Conservation (phyloP, 1,140 invertebrate genomes). For the Eciton burchellii region DNA sequence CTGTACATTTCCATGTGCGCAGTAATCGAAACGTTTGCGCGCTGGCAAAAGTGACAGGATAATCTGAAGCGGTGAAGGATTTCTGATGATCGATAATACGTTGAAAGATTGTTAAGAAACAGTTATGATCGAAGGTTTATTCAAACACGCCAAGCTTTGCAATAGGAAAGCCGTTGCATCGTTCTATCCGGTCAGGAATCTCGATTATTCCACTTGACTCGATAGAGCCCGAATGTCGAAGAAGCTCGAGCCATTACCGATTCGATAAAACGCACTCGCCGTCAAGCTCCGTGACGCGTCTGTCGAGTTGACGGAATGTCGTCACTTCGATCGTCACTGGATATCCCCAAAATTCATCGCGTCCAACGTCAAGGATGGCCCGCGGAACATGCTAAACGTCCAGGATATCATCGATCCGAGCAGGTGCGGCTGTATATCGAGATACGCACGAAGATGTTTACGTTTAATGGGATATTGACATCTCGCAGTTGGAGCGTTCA, state of each 20-base stretch:
- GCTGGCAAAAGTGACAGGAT: too few relatives aligned
- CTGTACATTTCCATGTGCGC: too few relatives aligned
- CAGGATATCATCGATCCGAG: constrained; percentile 41
- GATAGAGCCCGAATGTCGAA: neutral
- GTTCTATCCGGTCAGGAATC: neutral
- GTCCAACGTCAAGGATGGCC: constrained; percentile 41
- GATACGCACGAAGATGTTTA: neutral
- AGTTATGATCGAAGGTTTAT: neutral
- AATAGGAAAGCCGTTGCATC: neutral
- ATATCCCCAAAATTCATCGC: constrained; percentile 21
- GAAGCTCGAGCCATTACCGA: neutral
- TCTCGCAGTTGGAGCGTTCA: neutral
- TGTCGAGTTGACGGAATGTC: constrained; percentile 22
- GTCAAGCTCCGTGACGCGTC: neutral
- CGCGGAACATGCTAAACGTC: constrained; percentile 6
- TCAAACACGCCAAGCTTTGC: neutral
- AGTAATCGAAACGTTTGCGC: too few relatives aligned
- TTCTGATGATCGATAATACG: too few relatives aligned
- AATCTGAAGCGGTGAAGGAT: too few relatives aligned
- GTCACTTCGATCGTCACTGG: neutral
- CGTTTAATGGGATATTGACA: constrained; percentile 31
- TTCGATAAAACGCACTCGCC: constrained; percentile 17
- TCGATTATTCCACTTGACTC: neutral
- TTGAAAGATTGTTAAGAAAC: too few relatives aligned
- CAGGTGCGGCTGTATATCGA: neutral